Conservation (phyloP, 2,113 vertebrate genomes). For the Chionis minor region DNA sequence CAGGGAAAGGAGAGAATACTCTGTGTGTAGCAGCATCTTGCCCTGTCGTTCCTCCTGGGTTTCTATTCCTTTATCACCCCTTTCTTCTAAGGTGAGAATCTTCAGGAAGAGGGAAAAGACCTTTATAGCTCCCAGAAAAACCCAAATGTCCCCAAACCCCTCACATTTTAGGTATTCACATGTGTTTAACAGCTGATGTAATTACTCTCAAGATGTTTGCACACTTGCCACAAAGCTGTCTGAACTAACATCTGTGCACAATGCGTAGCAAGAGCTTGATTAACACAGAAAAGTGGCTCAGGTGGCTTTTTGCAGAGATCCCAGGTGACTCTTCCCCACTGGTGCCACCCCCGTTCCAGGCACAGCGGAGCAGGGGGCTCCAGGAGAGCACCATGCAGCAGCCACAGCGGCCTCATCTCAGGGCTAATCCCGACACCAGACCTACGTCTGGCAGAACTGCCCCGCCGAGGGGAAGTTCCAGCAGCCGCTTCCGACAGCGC, state of each 20-base stretch:
- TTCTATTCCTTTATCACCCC: conserved; percentile 86
- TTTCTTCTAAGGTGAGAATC: conserved; percentile 97
- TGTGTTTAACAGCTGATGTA: not conserved
- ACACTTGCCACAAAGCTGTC: not conserved
- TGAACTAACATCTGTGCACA: not conserved
- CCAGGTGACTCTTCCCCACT: not conserved
- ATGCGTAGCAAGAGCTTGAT: not conserved
- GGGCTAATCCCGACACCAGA: not conserved
- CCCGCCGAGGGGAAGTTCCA: not conserved
- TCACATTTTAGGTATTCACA: not conserved
- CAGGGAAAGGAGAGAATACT: conserved; percentile 94
- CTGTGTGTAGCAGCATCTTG: conserved; percentile 98
- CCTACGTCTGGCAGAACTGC: not conserved
- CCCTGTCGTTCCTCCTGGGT: conserved; percentile 97
- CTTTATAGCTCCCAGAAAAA: not conserved
- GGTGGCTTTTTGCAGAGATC: not conserved
- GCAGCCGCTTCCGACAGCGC: not conserved
- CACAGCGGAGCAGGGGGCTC: not conserved
- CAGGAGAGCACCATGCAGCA: not conserved
- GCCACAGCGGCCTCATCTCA: not conserved
- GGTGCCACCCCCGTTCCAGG: not conserved
- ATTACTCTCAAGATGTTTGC: not conserved
- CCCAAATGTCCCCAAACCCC: not conserved
- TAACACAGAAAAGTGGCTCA: not conserved
- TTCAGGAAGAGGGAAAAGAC: conserved; percentile 60